Evolutionary conservation across 2,113 vertebrate species (phyloP).

Genomic region (Platysternon megacephalum): DNA sequence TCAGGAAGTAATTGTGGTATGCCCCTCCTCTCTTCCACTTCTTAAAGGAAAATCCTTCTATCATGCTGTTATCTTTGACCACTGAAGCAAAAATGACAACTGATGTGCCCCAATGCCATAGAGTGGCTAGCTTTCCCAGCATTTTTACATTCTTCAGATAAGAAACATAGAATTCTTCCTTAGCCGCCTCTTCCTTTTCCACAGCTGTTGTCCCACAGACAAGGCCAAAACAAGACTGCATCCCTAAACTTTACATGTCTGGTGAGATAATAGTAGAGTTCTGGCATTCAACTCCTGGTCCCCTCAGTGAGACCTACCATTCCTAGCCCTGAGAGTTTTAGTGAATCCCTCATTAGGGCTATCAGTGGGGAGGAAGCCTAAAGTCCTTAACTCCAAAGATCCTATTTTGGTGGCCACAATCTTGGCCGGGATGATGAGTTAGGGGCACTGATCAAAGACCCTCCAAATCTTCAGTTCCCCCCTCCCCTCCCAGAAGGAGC

Average conservation of each 20-base stretch:
- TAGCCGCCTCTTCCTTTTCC: background rate
- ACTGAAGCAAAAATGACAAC: background rate
- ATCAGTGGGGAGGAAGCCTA: background rate
- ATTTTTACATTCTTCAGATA: background rate
- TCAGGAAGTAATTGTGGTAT: background rate
- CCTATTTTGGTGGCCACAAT: background rate
- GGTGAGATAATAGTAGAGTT: accelerated
- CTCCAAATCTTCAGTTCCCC: background rate
- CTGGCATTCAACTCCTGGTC: background rate
- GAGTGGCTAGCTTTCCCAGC: background rate
- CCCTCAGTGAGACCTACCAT: background rate
- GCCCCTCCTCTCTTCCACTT: background rate
- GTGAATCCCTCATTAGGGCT: background rate
- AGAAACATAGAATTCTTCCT: background rate
- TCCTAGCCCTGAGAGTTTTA: background rate
- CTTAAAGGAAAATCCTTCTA: background rate
- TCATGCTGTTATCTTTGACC: accelerated
- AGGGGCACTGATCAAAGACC: background rate
- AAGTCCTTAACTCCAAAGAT: background rate
- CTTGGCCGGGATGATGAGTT: background rate
- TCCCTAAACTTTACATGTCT: background rate
- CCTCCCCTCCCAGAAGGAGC: background rate
- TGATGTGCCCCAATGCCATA: background rate
- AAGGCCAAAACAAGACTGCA: background rate
- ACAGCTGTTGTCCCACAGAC: background rate